Percentiles rank a stretch among this genome's conserved stretches.
Evolutionary conservation across 2,797 vertebrate genomes (phyloP).

Genomic region (Anomalospiza imberbis): DNA sequence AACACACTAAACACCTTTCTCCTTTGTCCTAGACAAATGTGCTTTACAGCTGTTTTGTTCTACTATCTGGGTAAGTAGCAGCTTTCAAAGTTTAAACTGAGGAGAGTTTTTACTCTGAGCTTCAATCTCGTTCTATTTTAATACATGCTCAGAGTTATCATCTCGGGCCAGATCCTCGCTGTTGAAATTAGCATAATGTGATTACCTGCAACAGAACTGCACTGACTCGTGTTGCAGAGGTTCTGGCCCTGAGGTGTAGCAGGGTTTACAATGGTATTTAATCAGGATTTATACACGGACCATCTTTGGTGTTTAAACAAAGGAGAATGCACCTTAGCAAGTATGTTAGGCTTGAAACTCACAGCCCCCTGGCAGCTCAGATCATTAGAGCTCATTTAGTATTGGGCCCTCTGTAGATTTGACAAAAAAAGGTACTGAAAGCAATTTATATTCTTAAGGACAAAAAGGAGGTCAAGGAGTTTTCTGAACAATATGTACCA

Average conservation of each 20-base stretch:
- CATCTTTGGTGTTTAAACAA: constrained; percentile 63
- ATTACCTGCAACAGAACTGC: not conserved
- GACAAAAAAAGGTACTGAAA: constrained; percentile 69
- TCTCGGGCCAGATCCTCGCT: constrained; percentile 9
- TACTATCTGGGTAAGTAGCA: not conserved
- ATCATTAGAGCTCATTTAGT: constrained; percentile 75
- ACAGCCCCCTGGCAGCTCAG: constrained; percentile 55
- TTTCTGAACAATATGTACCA: constrained; percentile 71
- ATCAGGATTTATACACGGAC: constrained; percentile 59
- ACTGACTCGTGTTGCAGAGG: not conserved
- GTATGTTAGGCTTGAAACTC: not conserved
- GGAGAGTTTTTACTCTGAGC: constrained; percentile 22
- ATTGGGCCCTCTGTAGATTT: constrained; percentile 63
- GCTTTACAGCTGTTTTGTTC: constrained; percentile 19
- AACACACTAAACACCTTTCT: constrained; percentile 24
- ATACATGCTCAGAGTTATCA: not conserved
- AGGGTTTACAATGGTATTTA: constrained; percentile 40
- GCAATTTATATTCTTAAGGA: constrained; percentile 71
- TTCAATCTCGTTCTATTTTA: constrained; percentile 43
- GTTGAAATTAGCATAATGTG: not conserved
- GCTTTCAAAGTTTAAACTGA: constrained; percentile 31
- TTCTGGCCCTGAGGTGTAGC: not conserved
- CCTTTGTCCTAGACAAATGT: constrained; percentile 33
- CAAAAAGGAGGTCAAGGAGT: constrained; percentile 76
- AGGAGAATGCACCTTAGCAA: constrained; percentile 45